A percentile compares a stretch with the other conserved stretches of the same genome.
phyloP scores from a whole-genome alignment of 2,888 invertebrate genomes.

The Heliconius cydno region DNA sequence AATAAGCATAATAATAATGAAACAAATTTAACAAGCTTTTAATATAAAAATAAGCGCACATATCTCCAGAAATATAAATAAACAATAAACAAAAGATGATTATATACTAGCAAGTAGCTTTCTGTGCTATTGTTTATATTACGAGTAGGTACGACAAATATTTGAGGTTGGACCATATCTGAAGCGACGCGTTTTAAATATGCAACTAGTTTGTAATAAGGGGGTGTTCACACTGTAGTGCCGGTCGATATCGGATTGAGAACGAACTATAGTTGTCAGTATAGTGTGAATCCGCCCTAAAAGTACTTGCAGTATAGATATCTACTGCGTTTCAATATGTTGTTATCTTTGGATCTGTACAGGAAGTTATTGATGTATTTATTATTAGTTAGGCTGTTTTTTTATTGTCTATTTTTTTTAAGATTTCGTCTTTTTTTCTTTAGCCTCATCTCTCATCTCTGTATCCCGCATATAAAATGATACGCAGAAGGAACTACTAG shows the following conservation, averaged over 20 bases:
- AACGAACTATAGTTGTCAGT: no score
- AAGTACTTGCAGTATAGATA: constrained; percentile 14
- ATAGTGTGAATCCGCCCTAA: background rate
- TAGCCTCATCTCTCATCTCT: background rate
- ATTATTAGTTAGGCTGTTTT: background rate
- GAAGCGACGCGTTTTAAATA: constrained; percentile 53
- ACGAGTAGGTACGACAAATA: constrained; percentile 42
- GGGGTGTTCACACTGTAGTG: no score
- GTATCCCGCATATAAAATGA: background rate
- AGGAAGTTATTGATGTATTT: background rate
- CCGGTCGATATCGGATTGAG: no score
- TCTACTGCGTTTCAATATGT: constrained; percentile 1
- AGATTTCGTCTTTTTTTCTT: background rate
- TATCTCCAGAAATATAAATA: background rate
- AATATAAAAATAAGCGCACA: background rate
- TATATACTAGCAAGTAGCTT: constrained; percentile 5
- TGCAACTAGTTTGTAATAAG: constrained; percentile 38
- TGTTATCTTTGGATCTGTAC: background rate
- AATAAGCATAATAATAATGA: background rate
- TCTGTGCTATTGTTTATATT: constrained; percentile 33
- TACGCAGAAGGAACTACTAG: background rate
- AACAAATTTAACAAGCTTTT: background rate
- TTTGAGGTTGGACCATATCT: constrained; percentile 46
- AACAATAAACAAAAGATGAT: constrained; percentile 13
- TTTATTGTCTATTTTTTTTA: background rate